phyloP scores from a whole-genome alignment of 2,888 invertebrate species.

The Atherix ibis region DNA sequence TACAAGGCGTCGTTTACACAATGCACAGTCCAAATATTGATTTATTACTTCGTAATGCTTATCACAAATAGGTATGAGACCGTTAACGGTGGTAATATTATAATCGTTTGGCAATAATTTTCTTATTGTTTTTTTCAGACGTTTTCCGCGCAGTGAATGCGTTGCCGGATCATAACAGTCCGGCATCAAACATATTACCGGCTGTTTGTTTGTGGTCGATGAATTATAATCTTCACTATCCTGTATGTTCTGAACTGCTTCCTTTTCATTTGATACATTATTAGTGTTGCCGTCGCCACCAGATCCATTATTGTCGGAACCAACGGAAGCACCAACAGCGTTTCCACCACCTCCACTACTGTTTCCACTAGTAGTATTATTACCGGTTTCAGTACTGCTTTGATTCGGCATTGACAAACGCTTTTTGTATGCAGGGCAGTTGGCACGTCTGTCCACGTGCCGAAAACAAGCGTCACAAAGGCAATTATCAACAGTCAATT shows the following conservation, averaged over 20 bases:
- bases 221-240: conserved; percentile 5
- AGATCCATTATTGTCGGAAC: not conserved
- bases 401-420: conserved; percentile 30
- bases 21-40: conserved; percentile 57
- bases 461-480: conserved; percentile 78
- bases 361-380: conserved; percentile 10
- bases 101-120: conserved; percentile 46
- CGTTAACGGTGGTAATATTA: conserved; percentile 40
- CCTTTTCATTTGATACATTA: conserved; percentile 4
- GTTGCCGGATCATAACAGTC: conserved; percentile 43
- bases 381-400: conserved; percentile 1
- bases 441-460: conserved; percentile 68
- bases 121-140: conserved; percentile 52
- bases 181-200: conserved; percentile 42
- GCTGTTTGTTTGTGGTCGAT: not conserved
- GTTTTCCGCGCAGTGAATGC: conserved; percentile 53
- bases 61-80: conserved; percentile 48
- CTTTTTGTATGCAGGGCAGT: conserved; percentile 51
- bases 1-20: conserved; percentile 60
- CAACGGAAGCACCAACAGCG: not conserved
- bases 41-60: conserved; percentile 54
- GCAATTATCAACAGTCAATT: conserved; percentile 68
- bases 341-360: conserved; percentile 9
- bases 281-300: conserved; percentile 1
- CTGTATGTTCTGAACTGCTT: conserved; percentile 4